Evolutionary conservation across 2,888 invertebrate species (phyloP), one percentile per base, ranked within the genome.

Genomic region (Archips xylosteana): DNA sequence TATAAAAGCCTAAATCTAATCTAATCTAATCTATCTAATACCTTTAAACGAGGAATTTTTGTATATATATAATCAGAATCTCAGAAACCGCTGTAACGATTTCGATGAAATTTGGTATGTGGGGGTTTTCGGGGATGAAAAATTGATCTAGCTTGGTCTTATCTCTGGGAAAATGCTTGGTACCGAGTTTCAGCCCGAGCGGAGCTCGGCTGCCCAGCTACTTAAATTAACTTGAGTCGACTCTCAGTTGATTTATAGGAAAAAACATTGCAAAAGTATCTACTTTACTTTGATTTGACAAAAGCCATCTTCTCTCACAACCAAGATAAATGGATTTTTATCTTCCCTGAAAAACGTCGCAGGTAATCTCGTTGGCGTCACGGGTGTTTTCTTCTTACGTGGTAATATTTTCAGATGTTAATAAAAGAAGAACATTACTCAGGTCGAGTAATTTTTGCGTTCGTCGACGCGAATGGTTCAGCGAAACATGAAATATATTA

Each of bases 401-500:
- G 76, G 83, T 80, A 84, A 88, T 87, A 88, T 89, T 87, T 89
- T 84, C 79, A 82, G 81, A 84, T 83, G 87, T 87, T 90, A 89
- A 89, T 90, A 89, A 89, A 88, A 83, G 77, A 78, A 78, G 81
- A 78, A 80, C 86, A 89, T 89, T 85, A 87, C 84, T 89, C 87
- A 88, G 39, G 82, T 82, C 79, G 82, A 83, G 87, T 83, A 85
- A 85, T 86, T 85, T 86, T 84, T 81, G 77, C 81, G 78, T 81
- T 82, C 82, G 75, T 71, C 62, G 71, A 49, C 32, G 67, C 66
- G n/a, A 68, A 68, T 62, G 66, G 66, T n/a, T 72, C 57, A 45
- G 23, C 10, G 39, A 54, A 23, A 71, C 51, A 42, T n/a, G 62
- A 62, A 62, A 47, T 57, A 47, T 34, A 9, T 51, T 3, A 60